Evolutionary conservation across 2,888 invertebrate species (phyloP), one percentile per base, ranked within the genome.

Genomic region (Ormyrus rosae): DNA sequence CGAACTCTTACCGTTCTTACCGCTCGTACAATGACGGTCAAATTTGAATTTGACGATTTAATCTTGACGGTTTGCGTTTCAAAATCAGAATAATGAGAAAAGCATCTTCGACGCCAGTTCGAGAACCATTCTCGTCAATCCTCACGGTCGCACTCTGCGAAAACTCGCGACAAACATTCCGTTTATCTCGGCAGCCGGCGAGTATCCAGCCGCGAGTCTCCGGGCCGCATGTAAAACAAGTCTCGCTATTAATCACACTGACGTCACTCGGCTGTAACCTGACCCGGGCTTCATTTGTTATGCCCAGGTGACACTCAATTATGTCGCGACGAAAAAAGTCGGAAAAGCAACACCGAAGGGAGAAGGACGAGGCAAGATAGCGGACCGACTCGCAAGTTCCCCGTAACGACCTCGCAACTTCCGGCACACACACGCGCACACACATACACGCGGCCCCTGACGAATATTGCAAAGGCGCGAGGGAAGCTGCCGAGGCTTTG

Each of bases 241-340:
- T 69, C 53, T 71, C 34, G 60, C 71, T 71, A 81, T 81, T 81
- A 81, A 81, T 81, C 81, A 81, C 65, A 53, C 51, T 5, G 45
- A 73, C 64, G 69, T 77, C 73, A 64, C 34, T 34, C 60, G 65
- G 13, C 13, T 64, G 80, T 67, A 71, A 78, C 78, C 78, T 78
- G 81, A 81, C 78, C 78, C 58, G 50, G 74, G 86, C 86, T 88
- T 87, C 89, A 89, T 89, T 89, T 89, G 88, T 89, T 89, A 89
- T 87, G 85, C 86, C 88, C 87, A 87, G 87, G 88, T 88, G 89
- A 89, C 89, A 89, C 89, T 88, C 88, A 88, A 89, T 89, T 89
- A 89, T 89, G 86, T 87, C 85, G 84, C 84, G 85, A 81, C 2
- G 34, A 84, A 87, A 86, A 88, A 87, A 85, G 85, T 86, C 3